Base-by-base conservation (phyloP, 1,140 invertebrate genomes). In the Cotesia typhae region DNA sequence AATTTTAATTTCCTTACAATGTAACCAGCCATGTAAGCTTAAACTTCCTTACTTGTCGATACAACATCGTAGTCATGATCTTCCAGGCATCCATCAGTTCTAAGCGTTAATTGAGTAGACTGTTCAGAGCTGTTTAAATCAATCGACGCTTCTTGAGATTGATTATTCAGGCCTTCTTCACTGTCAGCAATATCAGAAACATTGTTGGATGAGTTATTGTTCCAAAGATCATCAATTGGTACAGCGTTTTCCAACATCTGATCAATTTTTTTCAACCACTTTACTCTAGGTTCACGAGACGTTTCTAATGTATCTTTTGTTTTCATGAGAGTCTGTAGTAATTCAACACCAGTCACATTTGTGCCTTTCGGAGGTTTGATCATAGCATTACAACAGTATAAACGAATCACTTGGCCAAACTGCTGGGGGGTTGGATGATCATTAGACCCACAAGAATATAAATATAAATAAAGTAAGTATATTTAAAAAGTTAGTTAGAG, bases 361-460 rank as follows among this genome's bases (percentile, higher is more conserved):
- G 1, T 10, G 14, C 52, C 52, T 55, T 55, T 55, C 52, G 52
- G 52, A 55, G 52, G 4, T 55, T 55, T 55, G 52, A 55, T 55
- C 52, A 55, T 55, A 12, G 52, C 52, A 55, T 55, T 55, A 55
- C 6, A 55, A 55, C 52, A 55, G 52, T 55, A 55, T 17, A 55
- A 4, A 12, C 52, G 52, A 55, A 55, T 4, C 12, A 55, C 52
- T 55, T 55, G 5, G 14, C 52, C 4, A 55, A 55, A 55, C 52
- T 55, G 52, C 14, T 55, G 52, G 52, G 52, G 52, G 6, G 52
- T 55, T 55, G 52, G 52, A 55, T 55, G 52, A 55, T 55, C 52
- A 55, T 55, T 55, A 55, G 52, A 55, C 52, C 52, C 52, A 55
- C 52, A 55, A 55, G 52, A 55, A 55, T 55, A 55, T 3, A 55